Base-by-base conservation (phyloP, 2,113 vertebrate genomes). In the Podarcis muralis region DNA sequence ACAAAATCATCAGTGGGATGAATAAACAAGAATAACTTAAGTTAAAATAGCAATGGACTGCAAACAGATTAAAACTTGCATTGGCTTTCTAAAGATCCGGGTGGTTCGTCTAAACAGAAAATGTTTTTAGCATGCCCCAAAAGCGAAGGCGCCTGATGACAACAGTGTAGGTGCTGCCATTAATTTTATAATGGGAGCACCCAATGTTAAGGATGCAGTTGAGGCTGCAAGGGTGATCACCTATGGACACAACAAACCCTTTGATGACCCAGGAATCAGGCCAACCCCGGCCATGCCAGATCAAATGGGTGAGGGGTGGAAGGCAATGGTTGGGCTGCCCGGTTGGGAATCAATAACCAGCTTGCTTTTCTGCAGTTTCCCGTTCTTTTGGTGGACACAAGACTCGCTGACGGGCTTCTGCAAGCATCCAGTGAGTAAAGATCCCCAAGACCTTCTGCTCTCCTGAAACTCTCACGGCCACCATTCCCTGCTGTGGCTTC, bases 311-410 rank as follows among this genome's bases (percentile, higher is more conserved):
- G 9, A n/a, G 37, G 15, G 5, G 27, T 4, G 27, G 48, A 53
- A 78, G 76, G 23, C 12, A 13, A 30, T 30, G 48, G 23, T 40
- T 13, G 6, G 13, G 40, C 40, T 84, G 15, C 20, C 23, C n/a
- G 7, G 2, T 6, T 72, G 9, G 18, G 48, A 53, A 20, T 3
- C 16, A 16, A 9, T 57, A 1, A 35, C 5, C 22, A 0, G 53
- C 0, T 0, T 69, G 72, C 22, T 3, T 95, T 87, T 93, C 23
- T 72, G 71, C 92, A 95, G 94, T 4, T 0, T 0, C 90, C 93
- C 91, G 83, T 2, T 86, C 25, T 0, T 32, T 3, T 5, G 83
- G 27, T 4, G 37, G 0, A 2, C 81, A 0, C 0, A 94, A 88
- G 77, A 37, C 66, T 62, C 18, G 25, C 5, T 0, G 0, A 80